A percentile compares a stretch with the other conserved stretches of the same genome.
Conservation (phyloP, 2,888 invertebrate genomes). For the Dryobota labecula region DNA sequence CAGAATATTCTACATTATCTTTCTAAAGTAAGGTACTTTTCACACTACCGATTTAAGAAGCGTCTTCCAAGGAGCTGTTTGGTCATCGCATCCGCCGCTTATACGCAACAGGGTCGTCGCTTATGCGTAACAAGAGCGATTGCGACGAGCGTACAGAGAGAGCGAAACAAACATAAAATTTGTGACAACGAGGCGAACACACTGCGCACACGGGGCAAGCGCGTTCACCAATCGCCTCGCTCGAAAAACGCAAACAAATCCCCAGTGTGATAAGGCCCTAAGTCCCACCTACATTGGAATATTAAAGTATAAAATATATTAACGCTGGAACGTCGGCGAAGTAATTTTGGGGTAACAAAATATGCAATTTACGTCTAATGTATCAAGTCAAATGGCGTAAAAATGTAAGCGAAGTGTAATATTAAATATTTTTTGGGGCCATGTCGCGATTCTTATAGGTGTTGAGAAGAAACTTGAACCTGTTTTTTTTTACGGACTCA, state of each 20-base stretch:
- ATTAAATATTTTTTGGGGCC: conserved; percentile 74
- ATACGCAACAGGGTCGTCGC: background rate
- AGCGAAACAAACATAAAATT: background rate
- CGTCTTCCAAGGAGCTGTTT: background rate
- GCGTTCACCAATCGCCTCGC: background rate
- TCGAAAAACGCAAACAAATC: background rate
- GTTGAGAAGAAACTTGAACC: conserved; percentile 18
- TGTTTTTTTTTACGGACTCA: conserved; percentile 11
- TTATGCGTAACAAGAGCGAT: background rate
- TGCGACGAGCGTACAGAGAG: background rate
- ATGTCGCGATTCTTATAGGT: conserved; percentile 26
- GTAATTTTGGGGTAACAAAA: conserved; percentile 68
- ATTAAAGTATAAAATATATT: conserved; percentile 56
- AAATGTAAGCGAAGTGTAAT: conserved; percentile 73
- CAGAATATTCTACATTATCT: conserved; percentile 23
- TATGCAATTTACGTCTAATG: conserved; percentile 81
- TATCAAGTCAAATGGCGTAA: conserved; percentile 78
- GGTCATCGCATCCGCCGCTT: background rate
- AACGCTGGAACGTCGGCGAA: conserved; percentile 55
- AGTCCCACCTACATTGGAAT: conserved; percentile 32
- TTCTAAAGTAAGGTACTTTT: conserved; percentile 12
- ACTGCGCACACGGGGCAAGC: background rate
- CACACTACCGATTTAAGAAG: background rate
- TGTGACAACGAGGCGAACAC: background rate
- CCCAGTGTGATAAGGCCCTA: background rate